Evolutionary conservation across 2,888 invertebrate species (phyloP), one percentile per base, ranked within the genome.

Genomic region (Resseliella maxima): DNA sequence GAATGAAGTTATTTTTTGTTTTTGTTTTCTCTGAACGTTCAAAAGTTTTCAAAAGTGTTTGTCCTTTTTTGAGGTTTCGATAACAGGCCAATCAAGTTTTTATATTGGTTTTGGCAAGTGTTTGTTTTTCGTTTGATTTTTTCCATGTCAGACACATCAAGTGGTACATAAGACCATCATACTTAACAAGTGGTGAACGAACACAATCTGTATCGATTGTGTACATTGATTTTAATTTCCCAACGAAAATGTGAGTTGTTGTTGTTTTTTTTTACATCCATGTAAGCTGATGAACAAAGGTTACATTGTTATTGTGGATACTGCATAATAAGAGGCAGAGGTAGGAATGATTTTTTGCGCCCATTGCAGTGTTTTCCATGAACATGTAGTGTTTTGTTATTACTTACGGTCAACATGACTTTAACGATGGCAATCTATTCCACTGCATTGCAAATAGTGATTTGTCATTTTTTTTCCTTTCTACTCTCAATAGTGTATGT

Each of bases 361-460:
- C n/a, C n/a, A n/a, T n/a, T n/a, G n/a, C n/a, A n/a, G n/a, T n/a
- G n/a, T n/a, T n/a, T n/a, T n/a, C n/a, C 50, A 18, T 31, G n/a
- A 72, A 59, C n/a, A 24, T 59, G 15, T 24, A 27, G 35, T 31
- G 50, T 50, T 50, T 21, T 50, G 8, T 50, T 50, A 2, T 21
- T 50, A 2, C 18, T 50, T 50, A 50, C 50, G 50, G 18, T 8
- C 50, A 50, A 50, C 21, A 50, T 72, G 72, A 18, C 72, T 72
- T 31, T 72, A 31, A 31, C 59, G 27, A 6, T 35, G 27, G 72
- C 31, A 72, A 72, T 72, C 31, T 18, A 72, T 72, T 72, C 46
- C 72, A 72, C 31, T 72, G 72, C 59, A n/a, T 31, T 72, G 72
- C 72, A 72, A 72, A 31, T 72, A 72, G 72, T 72, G 72, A 72